Conservation (phyloP, 2,113 vertebrate species). For the Pyrgilauda ruficollis region DNA sequence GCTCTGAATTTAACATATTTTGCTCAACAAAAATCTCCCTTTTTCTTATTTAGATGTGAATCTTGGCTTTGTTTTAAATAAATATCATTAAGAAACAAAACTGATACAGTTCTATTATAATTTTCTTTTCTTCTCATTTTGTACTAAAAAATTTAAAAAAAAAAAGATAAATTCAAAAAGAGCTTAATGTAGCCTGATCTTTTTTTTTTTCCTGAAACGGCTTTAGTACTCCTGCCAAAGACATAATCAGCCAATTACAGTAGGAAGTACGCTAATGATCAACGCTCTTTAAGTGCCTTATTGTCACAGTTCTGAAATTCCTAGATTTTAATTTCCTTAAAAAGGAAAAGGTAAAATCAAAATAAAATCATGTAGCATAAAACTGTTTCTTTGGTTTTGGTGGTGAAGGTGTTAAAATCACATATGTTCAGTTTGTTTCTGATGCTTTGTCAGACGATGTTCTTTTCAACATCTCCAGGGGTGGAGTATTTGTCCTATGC, state of each 20-base stretch:
- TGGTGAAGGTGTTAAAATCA: neutral
- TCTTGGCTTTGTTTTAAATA: neutral
- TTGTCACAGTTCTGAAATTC: neutral
- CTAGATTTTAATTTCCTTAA: neutral
- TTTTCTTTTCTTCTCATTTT: neutral
- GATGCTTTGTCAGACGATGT: neutral
- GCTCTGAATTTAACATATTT: neutral
- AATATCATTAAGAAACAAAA: neutral
- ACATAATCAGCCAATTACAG: neutral
- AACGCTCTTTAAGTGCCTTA: neutral
- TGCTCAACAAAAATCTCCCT: fast-evolving
- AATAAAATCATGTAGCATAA: neutral
- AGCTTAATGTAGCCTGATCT: neutral
- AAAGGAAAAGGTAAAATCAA: neutral
- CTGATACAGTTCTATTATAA: neutral
- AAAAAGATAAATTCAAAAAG: neutral
- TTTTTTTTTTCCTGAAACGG: neutral
- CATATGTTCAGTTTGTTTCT: neutral
- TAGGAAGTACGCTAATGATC: neutral
- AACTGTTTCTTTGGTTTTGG: neutral
- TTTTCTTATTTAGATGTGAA: neutral
- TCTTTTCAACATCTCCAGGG: neutral
- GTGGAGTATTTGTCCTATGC: neutral
- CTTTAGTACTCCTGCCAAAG: neutral
- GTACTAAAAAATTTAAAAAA: neutral